Base-by-base conservation (phyloP, 2,113 vertebrate genomes). In the Hippocampus abdominalis region DNA sequence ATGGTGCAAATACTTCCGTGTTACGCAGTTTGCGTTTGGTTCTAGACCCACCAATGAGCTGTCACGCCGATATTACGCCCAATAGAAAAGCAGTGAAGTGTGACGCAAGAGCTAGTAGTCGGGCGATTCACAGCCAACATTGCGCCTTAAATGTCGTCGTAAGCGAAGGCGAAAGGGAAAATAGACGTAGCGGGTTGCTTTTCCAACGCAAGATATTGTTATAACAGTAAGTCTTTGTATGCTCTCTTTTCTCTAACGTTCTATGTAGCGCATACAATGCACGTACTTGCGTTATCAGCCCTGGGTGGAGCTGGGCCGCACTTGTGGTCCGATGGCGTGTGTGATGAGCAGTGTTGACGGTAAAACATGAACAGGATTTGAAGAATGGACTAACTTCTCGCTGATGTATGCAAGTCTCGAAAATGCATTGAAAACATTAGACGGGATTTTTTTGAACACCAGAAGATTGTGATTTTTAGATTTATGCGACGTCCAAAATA, bases 241-340 rank as follows among this genome's bases (percentile, higher is more conserved):
- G 56, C 15, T 71, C 36, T 5, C 62, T 64, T 54, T 73, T 6
- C 18, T 53, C 7, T 32, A 32, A 40, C 32, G 66, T 72, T 3
- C 49, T 54, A 27, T 25, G 18, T 54, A 62, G 40, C 60, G 27
- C 48, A 49, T 15, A 60, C 3, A 39, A 13, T 46, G 3, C 71
- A 27, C 42, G 23, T 80, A 80, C 81, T 77, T 78, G 57, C 15
- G 40, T 27, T 40, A 49, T 49, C 60, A 73, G 54, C 75, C 69
- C 68, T 77, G 74, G 76, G 81, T 68, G 81, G 73, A 65, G 78
- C 29, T 29, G 62, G 64, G 70, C 39, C 29, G 67, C 61, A 15
- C 61, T 42, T 11, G 40, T 92, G 84, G 87, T 82, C 71, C 70
- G 90, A 92, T 92, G 80, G 86, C 74, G 86, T 81, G 91, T 84